Conservation (phyloP, 2,888 invertebrate genomes). For the Watsonalla binaria region DNA sequence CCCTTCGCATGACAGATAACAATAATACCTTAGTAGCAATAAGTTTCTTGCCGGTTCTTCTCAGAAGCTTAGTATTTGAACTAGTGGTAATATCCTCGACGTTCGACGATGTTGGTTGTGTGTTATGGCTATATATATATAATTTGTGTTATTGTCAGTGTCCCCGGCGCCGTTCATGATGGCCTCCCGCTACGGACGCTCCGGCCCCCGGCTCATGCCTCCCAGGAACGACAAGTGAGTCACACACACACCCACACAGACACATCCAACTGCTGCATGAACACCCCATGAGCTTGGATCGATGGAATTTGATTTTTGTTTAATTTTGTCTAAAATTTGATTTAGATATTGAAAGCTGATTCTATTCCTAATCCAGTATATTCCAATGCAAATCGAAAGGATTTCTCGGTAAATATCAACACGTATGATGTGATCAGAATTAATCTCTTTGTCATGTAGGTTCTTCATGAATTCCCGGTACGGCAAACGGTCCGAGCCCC, state of each 20-base stretch:
- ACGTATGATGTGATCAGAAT: neutral
- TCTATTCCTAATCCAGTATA: too few species aligned
- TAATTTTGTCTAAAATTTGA: too few species aligned
- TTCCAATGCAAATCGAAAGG: too few species aligned
- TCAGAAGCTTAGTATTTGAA: too few species aligned
- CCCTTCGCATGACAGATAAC: too few species aligned
- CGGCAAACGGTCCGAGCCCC: conserved; percentile 47
- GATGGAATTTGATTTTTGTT: too few species aligned
- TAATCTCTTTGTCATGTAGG: conserved; percentile 19
- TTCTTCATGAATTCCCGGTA: conserved; percentile 58
- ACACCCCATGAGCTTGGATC: neutral
- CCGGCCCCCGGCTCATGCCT: conserved; percentile 44
- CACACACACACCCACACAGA: neutral
- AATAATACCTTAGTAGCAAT: too few species aligned
- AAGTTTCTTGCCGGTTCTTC: too few species aligned
- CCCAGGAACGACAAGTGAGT: conserved; percentile 56
- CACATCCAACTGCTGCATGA: neutral
- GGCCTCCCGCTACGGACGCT: conserved; percentile 61
- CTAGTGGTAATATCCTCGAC: neutral
- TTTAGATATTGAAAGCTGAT: too few species aligned
- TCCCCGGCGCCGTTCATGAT: conserved; percentile 59
- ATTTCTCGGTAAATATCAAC: neutral
- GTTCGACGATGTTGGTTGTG: neutral
- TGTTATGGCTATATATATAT: neutral
- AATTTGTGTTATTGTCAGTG: conserved; percentile 28